Evolutionary conservation across 2,888 invertebrate genomes (phyloP).

Genomic region (Chalcis sispes): DNA sequence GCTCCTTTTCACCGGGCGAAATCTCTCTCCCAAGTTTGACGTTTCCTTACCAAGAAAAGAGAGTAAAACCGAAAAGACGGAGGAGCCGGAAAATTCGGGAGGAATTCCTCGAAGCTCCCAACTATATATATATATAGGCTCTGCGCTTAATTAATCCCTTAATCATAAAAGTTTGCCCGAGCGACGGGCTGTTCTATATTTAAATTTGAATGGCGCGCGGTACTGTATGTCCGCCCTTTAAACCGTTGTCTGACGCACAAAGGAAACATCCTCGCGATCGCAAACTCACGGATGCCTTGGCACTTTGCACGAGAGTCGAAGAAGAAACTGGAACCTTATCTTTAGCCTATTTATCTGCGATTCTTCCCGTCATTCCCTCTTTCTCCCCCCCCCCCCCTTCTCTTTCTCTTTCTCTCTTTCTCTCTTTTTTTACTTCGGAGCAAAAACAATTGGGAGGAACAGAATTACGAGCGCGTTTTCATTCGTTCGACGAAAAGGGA

Average conservation of each 20-base stretch:
- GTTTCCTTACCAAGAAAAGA: too few relatives aligned
- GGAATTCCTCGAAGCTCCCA: neutral
- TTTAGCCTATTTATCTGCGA: neutral
- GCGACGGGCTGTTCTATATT: conserved; percentile 65
- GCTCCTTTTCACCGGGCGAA: too few relatives aligned
- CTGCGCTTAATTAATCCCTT: conserved; percentile 69
- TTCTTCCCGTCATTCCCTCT: neutral
- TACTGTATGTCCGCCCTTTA: conserved; percentile 58
- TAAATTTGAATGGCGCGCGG: conserved; percentile 61
- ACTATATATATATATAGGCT: neutral
- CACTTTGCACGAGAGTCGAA: conserved; percentile 4
- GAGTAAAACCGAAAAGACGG: neutral
- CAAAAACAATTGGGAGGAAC: conserved; percentile 29
- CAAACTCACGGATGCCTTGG: too few relatives aligned
- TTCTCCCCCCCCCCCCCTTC: too few relatives aligned
- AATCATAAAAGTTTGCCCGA: conserved; percentile 71
- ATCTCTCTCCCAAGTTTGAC: too few relatives aligned
- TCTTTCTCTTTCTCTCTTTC: conserved; percentile 6
- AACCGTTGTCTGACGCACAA: conserved; percentile 59
- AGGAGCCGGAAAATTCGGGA: neutral
- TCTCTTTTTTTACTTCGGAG: conserved; percentile 37
- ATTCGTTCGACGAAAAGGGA: conserved; percentile 5
- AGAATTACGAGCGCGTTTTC: conserved; percentile 44
- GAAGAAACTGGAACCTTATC: conserved; percentile 17
- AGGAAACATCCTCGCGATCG: conserved; percentile 51